These are phyloP conservation scores for Mastomys natalensis DNA, from an alignment of 2,113 vertebrate genomes.

Conservation along the genomic window DNA sequence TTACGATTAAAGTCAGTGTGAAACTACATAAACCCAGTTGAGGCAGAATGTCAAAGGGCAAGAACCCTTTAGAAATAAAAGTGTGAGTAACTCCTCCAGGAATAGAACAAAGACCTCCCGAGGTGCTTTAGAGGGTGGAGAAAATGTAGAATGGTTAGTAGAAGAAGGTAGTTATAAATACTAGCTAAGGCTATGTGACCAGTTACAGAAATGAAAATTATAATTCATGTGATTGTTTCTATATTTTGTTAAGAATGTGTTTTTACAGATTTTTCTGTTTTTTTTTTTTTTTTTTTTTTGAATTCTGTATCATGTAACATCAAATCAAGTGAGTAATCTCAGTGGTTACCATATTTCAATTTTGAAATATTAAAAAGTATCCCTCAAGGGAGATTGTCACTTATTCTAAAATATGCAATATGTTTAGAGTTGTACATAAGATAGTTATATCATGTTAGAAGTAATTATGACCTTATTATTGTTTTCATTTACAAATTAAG, in stretches of 20 bases:
- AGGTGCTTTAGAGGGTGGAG: neutral
- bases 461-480: neutral
- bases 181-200: neutral
- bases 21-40: neutral
- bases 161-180: neutral
- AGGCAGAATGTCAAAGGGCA: neutral
- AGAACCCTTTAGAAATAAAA: neutral
- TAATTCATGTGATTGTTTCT: neutral
- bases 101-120: neutral
- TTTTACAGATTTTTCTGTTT: neutral
- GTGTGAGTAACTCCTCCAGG: neutral
- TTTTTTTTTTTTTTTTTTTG: neutral
- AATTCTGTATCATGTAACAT: neutral
- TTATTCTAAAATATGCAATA: neutral
- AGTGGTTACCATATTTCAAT: neutral
- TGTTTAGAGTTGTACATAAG: neutral
- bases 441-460: neutral
- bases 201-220: neutral
- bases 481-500: neutral
- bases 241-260: neutral
- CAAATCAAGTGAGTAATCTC: neutral
- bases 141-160: neutral
- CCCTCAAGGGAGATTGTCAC: neutral
- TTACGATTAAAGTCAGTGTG: neutral
- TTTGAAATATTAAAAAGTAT: neutral